Percentiles rank a stretch among this genome's conserved stretches.
These are phyloP conservation scores for Hyposoter didymator DNA, from an alignment of 2,888 invertebrate species.

Conservation along the genomic window DNA sequence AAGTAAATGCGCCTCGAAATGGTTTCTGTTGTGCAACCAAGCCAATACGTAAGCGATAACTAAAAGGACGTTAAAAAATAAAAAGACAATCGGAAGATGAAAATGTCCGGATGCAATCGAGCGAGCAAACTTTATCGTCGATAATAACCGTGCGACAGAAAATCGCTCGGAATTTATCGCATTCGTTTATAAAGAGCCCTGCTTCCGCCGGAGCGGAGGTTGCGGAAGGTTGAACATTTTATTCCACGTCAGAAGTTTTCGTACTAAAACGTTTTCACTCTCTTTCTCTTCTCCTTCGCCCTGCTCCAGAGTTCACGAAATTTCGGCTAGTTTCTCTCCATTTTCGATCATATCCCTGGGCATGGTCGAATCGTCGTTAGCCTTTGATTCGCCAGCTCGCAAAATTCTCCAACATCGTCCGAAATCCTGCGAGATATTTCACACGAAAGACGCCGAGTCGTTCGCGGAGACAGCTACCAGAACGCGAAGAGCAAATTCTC, in stretches of 20 bases:
- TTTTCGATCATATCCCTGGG: constrained; percentile 20
- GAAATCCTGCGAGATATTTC: constrained; percentile 44
- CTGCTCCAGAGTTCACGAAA: constrained; percentile 22
- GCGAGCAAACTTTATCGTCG: constrained; percentile 61
- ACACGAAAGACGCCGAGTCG: constrained; percentile 21
- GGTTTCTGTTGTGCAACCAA: constrained; percentile 8
- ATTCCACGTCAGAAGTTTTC: constrained; percentile 48
- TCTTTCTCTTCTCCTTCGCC: constrained; percentile 7
- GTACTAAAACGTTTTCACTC: constrained; percentile 38
- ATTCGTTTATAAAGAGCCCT: constrained; percentile 37
- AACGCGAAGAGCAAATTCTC: constrained; percentile 72
- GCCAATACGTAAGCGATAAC: not conserved
- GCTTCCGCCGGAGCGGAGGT: not conserved
- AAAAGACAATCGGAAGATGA: constrained; percentile 37
- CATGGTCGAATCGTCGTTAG: not conserved
- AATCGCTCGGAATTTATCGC: constrained; percentile 56
- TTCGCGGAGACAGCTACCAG: constrained; percentile 1
- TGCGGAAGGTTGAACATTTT: constrained; percentile 45
- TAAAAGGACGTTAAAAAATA: constrained; percentile 2
- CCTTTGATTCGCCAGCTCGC: constrained; percentile 15
- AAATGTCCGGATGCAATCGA: constrained; percentile 52
- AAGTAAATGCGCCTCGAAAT: not conserved
- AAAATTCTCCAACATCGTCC: constrained; percentile 28
- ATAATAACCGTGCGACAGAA: constrained; percentile 54
- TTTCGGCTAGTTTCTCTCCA: constrained; percentile 17